These are phyloP conservation scores for Cerceris ruficornis DNA, from an alignment of 2,888 invertebrate genomes.

Conservation along the genomic window DNA sequence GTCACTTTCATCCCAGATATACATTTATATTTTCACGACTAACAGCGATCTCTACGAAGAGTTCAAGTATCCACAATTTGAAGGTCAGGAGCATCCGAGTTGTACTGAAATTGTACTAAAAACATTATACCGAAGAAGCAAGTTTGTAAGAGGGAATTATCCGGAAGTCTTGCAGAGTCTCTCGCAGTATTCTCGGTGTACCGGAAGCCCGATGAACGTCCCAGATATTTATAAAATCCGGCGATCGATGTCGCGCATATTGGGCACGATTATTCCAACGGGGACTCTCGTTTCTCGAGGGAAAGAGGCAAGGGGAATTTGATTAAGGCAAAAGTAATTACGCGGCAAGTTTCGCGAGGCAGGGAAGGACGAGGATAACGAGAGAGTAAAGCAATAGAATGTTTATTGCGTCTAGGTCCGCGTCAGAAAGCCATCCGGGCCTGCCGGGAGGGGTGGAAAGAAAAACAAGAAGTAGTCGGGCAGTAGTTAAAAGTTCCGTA, in stretches of 20 bases:
- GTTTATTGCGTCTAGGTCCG: constrained; percentile 53
- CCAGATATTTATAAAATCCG: background rate
- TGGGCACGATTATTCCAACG: background rate
- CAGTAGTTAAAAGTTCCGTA: constrained; percentile 48
- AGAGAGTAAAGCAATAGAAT: constrained; percentile 35
- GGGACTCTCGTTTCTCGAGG: background rate
- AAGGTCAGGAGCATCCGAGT: too few relatives aligned
- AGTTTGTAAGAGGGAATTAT: too few relatives aligned
- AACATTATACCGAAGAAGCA: too few relatives aligned
- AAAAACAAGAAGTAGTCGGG: constrained; percentile 18
- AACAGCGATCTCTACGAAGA: too few relatives aligned
- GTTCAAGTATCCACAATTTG: too few relatives aligned
- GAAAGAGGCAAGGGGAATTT: constrained; percentile 7
- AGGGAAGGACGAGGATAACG: background rate
- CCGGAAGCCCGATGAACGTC: too few relatives aligned
- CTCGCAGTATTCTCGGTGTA: too few relatives aligned
- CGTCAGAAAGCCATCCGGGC: constrained; percentile 37
- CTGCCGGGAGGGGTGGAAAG: constrained; percentile 1
- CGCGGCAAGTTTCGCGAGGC: constrained; percentile 10
- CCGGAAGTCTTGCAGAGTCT: too few relatives aligned
- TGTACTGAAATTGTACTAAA: too few relatives aligned
- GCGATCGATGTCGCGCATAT: background rate
- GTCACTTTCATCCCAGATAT: too few relatives aligned
- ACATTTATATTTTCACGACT: too few relatives aligned
- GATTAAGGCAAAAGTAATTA: constrained; percentile 41